Evolutionary conservation across 2,113 vertebrate genomes (phyloP).

Genomic region (Sapajus apella): DNA sequence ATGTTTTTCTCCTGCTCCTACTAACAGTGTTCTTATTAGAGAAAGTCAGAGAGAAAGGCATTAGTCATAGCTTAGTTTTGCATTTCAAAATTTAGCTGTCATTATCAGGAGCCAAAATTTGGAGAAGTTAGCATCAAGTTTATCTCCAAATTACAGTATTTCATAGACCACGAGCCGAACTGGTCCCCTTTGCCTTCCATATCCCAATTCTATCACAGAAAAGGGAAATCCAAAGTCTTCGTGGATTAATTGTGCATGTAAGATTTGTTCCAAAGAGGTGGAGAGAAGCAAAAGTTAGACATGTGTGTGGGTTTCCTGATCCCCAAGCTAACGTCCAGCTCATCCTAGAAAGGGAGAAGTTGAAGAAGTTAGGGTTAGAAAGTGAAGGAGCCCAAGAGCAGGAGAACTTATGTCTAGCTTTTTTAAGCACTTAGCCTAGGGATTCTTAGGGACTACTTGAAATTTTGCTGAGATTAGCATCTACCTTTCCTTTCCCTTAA

Average conservation of each 20-base stretch:
- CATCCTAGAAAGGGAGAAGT: neutral
- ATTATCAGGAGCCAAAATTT: neutral
- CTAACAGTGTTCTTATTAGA: neutral
- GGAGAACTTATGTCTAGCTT: neutral
- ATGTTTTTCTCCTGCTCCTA: neutral
- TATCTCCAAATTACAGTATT: neutral
- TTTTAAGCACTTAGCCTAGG: no score
- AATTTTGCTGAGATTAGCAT: neutral
- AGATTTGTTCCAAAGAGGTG: rapidly evolving
- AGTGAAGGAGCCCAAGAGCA: neutral
- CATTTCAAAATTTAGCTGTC: neutral
- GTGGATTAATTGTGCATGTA: neutral
- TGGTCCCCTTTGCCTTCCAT: neutral
- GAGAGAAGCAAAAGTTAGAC: no score
- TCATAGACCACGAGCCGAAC: neutral
- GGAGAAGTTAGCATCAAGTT: neutral
- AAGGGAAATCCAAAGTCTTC: neutral
- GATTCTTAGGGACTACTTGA: neutral
- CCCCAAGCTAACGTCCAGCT: rapidly evolving
- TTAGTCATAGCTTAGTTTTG: neutral
- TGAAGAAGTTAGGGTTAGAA: no score
- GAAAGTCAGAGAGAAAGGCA: neutral
- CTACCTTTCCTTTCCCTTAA: neutral
- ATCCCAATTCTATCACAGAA: no score
- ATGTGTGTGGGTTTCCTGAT: neutral